Evolutionary conservation across 2,888 invertebrate species (phyloP), one percentile per base, ranked within the genome.

Genomic region (Chironomus tentans): DNA sequence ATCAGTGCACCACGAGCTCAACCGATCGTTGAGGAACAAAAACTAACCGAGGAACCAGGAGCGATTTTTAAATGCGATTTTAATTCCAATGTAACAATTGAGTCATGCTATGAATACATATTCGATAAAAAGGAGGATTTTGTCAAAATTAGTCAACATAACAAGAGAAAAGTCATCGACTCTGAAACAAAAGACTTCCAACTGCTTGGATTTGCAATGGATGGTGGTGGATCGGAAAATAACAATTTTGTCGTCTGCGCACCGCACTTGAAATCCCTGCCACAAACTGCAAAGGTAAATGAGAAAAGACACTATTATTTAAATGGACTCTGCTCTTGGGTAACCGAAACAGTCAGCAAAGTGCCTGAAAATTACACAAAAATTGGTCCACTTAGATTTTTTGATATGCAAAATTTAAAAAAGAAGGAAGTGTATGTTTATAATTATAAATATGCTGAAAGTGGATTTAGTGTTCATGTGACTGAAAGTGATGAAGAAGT

Each of bases 1-100:
- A 81, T 87, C 77, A 87, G 87, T 61, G 86, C 87, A n/a, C 87
- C 88, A 3, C 84, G 84, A 76, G 86, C 85, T 7, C 87, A 87
- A 79, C 86, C 86, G 5, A 82, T 84, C 0, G 79, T 82, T 62
- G 80, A 81, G 69, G 78, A 80, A 3, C 84, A 85, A 77, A 79
- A 81, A 2, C 79, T 81, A 56, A 79, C 85, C 2, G 81, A 81
- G 68, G 85, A 87, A 80, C 85, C 87, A 4, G 88, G 88, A 13
- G 84, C 85, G 15, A 82, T 86, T n/a, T 87, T 86, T 80, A 83
- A 84, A 50, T 88, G 88, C 77, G 61, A 72, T 12, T 76, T 80
- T 81, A 15, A 15, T 2, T 3, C 3, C 3, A 78, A 82, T 10
- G 76, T 77, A 6, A 79, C 78, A 2, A 79, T 80, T 3, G 77